Base-by-base conservation (phyloP, 2,797 vertebrate genomes). In the Philypnodon macrostomus region DNA sequence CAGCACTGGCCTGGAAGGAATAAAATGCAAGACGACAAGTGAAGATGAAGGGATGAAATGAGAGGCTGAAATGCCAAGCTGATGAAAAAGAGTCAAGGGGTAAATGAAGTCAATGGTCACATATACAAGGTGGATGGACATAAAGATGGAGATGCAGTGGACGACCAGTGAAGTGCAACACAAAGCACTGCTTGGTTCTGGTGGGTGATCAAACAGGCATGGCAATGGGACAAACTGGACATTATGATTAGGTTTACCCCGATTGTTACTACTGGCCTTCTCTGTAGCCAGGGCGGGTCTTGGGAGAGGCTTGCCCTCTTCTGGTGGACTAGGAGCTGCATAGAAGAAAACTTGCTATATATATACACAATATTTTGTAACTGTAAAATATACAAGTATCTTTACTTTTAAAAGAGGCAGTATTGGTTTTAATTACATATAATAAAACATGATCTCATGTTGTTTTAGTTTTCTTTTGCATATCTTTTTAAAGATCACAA, bases 231-330 rank as follows among this genome's bases (percentile, higher is more conserved):
- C 75, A 81, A 60, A 70, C 58, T n/a, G n/a, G n/a, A 56, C 29
- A 64, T 80, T 64, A 78, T 74, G 77, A 64, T 80, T 64, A 78
- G 73, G 77, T 86, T 91, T 91, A 91, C 86, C 88, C 83, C 72
- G 62, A 79, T 75, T 64, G 64, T 84, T 81, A 84, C 79, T 86
- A 88, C 54, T 80, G 76, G 69, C 65, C 66, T 75, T 82, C 77
- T 87, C 80, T 77, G 70, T 79, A 77, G 84, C 75, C 79, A 85
- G 82, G 73, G 71, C 77, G 72, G 88, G 88, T 73, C 73, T 85
- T 78, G 85, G 73, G 55, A 85, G 73, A 81, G 84, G 80, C 50
- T 84, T 85, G 79, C 86, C 77, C 69, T 81, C 87, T 79, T 80
- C 77, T 70, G 74, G 72, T 74, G 75, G 73, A 82, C 82, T 89